Evolutionary conservation across 1,140 invertebrate genomes (phyloP).

Genomic region (Drosophila pseudoananassae): DNA sequence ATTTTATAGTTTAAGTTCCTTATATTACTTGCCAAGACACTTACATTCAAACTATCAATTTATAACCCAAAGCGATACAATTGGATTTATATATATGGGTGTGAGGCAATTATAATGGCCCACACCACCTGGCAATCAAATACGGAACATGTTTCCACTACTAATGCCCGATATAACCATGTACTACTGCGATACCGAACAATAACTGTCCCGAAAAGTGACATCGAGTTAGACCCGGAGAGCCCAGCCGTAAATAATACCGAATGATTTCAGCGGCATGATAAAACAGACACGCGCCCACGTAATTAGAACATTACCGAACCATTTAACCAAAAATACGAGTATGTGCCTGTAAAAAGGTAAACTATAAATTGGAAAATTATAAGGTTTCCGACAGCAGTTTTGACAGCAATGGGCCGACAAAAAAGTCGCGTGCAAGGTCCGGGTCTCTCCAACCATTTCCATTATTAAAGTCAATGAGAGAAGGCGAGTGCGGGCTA

Average conservation of each 20-base stretch:
- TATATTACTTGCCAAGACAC: not conserved
- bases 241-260: conserved; percentile 50
- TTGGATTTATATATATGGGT: not conserved
- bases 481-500: conserved; percentile 42
- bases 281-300: conserved; percentile 78
- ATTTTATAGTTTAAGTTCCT: not conserved
- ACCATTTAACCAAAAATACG: conserved; percentile 61
- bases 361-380: conserved; percentile 53
- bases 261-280: conserved; percentile 53
- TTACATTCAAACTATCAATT: not conserved
- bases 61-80: not conserved
- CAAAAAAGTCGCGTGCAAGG: conserved; percentile 36
- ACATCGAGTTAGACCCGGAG: conserved; percentile 3
- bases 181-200: conserved; percentile 28
- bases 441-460: conserved; percentile 27
- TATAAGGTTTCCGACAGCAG: conserved; percentile 55
- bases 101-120: conserved; percentile 50
- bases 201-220: conserved; percentile 38
- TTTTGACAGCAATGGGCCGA: conserved; percentile 56
- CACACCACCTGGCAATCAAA: conserved; percentile 65
- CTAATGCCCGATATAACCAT: conserved; percentile 38
- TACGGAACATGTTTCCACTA: conserved; percentile 58
- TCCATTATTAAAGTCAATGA: conserved; percentile 51
- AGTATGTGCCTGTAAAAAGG: conserved; percentile 34
- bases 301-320: conserved; percentile 80